These are phyloP conservation scores for Synanthedon andrenaeformis DNA, from an alignment of 2,888 invertebrate species.

Conservation along the genomic window DNA sequence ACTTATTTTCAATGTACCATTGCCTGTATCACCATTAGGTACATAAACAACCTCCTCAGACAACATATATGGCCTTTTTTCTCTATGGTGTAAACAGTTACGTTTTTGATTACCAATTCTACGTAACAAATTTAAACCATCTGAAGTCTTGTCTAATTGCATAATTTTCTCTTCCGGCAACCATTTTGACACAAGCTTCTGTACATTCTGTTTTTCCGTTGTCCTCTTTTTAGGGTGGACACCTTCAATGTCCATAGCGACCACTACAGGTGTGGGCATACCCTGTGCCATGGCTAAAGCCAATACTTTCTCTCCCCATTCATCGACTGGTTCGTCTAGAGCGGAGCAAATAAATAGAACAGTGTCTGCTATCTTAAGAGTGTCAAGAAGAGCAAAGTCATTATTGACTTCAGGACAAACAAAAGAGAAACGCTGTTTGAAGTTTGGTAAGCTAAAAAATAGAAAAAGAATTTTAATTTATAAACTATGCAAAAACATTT, in stretches of 20 bases:
- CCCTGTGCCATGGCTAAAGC: slow-evolving; percentile 84
- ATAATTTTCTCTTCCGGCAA: slow-evolving; percentile 86
- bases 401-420: slow-evolving; percentile 79
- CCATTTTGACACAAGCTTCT: slow-evolving; percentile 76
- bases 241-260: slow-evolving; percentile 79
- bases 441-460: slow-evolving; percentile 78
- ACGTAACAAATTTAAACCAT: slow-evolving; percentile 75
- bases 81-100: slow-evolving; percentile 76
- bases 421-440: slow-evolving; percentile 91
- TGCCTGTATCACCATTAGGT: slow-evolving; percentile 46
- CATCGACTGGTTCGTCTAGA: slow-evolving; percentile 78
- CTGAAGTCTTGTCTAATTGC: slow-evolving; percentile 79
- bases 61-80: slow-evolving; percentile 84
- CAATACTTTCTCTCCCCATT: slow-evolving; percentile 83
- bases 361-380: slow-evolving; percentile 89
- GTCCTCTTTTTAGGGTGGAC: slow-evolving; percentile 80
- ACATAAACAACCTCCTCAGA: slow-evolving; percentile 83
- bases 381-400: slow-evolving; percentile 81
- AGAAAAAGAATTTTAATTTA: slow-evolving; percentile 4
- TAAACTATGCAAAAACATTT: neutral
- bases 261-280: slow-evolving; percentile 81
- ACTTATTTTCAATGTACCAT: slow-evolving; percentile 81
- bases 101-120: slow-evolving; percentile 88
- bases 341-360: slow-evolving; percentile 84
- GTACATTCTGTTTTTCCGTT: slow-evolving; percentile 75